These are phyloP conservation scores for Poecilia wingei DNA, from an alignment of 2,797 vertebrate genomes.

Conservation along the genomic window DNA sequence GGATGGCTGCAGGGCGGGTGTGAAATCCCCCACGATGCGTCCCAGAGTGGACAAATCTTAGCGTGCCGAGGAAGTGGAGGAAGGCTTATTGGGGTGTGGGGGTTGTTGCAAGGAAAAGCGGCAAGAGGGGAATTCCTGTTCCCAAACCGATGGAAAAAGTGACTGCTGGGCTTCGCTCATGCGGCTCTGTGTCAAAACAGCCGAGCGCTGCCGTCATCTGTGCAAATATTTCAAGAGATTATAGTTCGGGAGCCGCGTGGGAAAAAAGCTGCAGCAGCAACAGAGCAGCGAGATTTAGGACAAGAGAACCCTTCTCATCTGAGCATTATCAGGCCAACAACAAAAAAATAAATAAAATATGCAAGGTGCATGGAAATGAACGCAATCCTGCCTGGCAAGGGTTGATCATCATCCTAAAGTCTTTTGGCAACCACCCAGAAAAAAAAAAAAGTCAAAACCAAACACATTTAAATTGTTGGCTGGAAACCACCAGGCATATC, in stretches of 20 bases:
- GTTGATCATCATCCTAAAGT: conserved; percentile 39
- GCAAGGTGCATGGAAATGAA: conserved; percentile 42
- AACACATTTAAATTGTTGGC: conserved; percentile 60
- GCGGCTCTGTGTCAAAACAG: conserved; percentile 71
- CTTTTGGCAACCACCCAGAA: conserved; percentile 63
- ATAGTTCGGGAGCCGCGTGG: conserved; percentile 73
- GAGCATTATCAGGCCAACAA: conserved; percentile 28
- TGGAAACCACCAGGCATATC: conserved; percentile 37
- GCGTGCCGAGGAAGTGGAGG: conserved; percentile 71
- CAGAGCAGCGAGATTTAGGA: conserved; percentile 52
- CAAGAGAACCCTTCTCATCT: conserved; percentile 36
- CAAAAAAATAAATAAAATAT: conserved; percentile 34
- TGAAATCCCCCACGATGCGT: conserved; percentile 63
- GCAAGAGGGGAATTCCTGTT: conserved; percentile 77
- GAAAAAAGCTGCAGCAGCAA: conserved; percentile 67
- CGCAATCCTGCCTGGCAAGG: conserved; percentile 40
- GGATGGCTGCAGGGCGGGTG: conserved; percentile 57
- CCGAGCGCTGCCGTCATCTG: conserved; percentile 68
- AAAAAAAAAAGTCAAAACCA: conserved; percentile 58
- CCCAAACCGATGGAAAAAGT: conserved; percentile 73
- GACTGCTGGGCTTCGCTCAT: conserved; percentile 56
- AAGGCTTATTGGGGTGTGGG: conserved; percentile 56
- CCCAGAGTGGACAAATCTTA: conserved; percentile 66
- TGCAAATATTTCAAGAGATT: conserved; percentile 79
- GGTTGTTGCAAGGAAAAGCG: conserved; percentile 49